Evolutionary conservation across 2,113 vertebrate genomes (phyloP).

Genomic region (Tinamus guttatus): DNA sequence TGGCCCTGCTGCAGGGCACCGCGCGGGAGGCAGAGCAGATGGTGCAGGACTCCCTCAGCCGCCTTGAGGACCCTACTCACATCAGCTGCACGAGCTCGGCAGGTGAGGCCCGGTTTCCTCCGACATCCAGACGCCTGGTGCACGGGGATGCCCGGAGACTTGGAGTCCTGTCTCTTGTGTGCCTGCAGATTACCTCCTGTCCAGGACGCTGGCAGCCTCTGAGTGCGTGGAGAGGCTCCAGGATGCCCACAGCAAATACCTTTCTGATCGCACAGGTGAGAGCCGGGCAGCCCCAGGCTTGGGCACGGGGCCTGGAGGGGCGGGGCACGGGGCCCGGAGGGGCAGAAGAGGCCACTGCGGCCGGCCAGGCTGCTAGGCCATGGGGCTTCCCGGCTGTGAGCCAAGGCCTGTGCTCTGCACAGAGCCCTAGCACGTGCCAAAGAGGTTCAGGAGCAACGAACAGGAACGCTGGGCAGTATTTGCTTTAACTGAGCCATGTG

Average conservation of each 20-base stretch:
- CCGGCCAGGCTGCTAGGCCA: fast-evolving
- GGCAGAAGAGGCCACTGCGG: fast-evolving
- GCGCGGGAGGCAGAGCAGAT: conserved; percentile 83
- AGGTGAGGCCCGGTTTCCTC: conserved; percentile 71
- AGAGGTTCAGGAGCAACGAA: neutral
- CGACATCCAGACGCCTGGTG: neutral
- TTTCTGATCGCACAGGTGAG: conserved; percentile 82
- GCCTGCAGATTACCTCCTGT: conserved; percentile 91
- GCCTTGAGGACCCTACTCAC: conserved; percentile 88
- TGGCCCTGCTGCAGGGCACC: conserved; percentile 77
- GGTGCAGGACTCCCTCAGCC: conserved; percentile 86
- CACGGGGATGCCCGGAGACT: fast-evolving
- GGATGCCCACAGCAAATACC: conserved; percentile 75
- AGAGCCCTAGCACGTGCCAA: neutral
- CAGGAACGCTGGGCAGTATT: neutral
- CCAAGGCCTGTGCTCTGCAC: neutral
- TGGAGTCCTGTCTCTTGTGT: neutral
- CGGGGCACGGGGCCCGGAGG: too few species aligned
- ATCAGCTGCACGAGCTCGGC: conserved; percentile 90
- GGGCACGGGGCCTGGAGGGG: neutral
- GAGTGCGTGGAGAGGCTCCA: conserved; percentile 82
- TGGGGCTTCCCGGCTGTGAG: neutral
- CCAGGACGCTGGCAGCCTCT: conserved; percentile 82
- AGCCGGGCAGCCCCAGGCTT: fast-evolving
- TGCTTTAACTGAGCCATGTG: neutral